These are phyloP conservation scores for Dolichotis patagonum DNA, from an alignment of 2,113 vertebrate genomes.

Conservation along the genomic window DNA sequence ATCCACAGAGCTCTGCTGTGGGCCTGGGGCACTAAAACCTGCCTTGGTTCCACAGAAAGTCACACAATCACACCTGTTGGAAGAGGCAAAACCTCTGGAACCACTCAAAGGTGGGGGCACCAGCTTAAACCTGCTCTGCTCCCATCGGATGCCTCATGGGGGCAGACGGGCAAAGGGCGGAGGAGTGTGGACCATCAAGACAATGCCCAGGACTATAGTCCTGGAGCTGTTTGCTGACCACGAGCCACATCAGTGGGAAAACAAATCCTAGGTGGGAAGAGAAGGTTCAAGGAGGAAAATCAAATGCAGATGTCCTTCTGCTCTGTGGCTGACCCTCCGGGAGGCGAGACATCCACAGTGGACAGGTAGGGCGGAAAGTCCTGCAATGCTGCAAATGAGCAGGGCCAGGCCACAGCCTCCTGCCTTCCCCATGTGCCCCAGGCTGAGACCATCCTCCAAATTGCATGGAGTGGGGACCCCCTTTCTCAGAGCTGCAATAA, in stretches of 20 bases:
- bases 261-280: background rate
- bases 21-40: background rate
- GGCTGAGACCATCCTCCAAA: background rate
- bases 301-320: background rate
- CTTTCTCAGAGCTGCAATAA: background rate
- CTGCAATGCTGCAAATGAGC: slow-evolving; percentile 12
- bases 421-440: background rate
- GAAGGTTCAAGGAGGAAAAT: background rate
- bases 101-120: slow-evolving; percentile 87
- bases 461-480: fast-evolving
- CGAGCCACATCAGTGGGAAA: slow-evolving; percentile 64
- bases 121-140: slow-evolving; percentile 89
- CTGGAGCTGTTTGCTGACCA: background rate
- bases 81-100: slow-evolving; percentile 84
- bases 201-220: slow-evolving; percentile 84
- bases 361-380: background rate
- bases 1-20: background rate
- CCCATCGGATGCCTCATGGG: slow-evolving; percentile 86
- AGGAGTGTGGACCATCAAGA: slow-evolving; percentile 83
- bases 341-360: background rate
- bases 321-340: background rate
- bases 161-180: background rate
- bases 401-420: background rate
- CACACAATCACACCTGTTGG: background rate
- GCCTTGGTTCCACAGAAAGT: background rate